phyloP scores from a whole-genome alignment of 2,888 invertebrate species.

The Pheosia gnoma region DNA sequence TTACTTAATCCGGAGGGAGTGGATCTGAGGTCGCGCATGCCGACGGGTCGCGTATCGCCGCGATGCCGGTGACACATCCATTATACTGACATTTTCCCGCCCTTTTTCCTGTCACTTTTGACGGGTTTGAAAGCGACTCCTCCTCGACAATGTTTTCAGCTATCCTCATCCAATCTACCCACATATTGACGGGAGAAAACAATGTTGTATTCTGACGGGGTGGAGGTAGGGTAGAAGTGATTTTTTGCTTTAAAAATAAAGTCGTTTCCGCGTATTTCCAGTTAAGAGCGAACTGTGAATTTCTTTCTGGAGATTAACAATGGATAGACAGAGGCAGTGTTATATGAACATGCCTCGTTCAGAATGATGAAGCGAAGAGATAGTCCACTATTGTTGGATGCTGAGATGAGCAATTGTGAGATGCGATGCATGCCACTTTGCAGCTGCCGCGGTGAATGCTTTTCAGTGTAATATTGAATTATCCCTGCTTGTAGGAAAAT shows the following conservation, averaged over 20 bases:
- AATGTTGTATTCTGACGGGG: slow-evolving; percentile 20
- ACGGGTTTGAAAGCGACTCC: slow-evolving; percentile 81
- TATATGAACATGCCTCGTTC: slow-evolving; percentile 37
- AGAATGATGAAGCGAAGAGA: slow-evolving; percentile 31
- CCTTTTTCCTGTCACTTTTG: slow-evolving; percentile 82
- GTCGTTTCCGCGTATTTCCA: slow-evolving; percentile 24
- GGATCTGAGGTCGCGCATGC: slow-evolving; percentile 65
- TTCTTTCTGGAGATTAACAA: slow-evolving; percentile 31
- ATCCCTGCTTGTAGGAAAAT: not conserved
- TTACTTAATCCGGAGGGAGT: slow-evolving; percentile 71
- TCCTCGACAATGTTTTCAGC: slow-evolving; percentile 73
- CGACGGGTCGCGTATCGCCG: slow-evolving; percentile 69
- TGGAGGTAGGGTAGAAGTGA: slow-evolving; percentile 13
- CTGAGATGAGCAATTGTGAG: slow-evolving; percentile 14
- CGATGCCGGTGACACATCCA: slow-evolving; percentile 82
- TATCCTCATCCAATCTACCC: slow-evolving; percentile 56
- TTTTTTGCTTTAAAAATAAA: slow-evolving; percentile 27
- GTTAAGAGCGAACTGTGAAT: slow-evolving; percentile 23
- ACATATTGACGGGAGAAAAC: slow-evolving; percentile 50
- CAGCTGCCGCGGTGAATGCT: not conserved
- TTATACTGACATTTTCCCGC: slow-evolving; percentile 81
- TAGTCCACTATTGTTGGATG: slow-evolving; percentile 30
- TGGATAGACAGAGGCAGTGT: slow-evolving; percentile 26
- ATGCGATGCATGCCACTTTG: slow-evolving; percentile 12
- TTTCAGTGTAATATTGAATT: not conserved